phyloP scores from a whole-genome alignment of 2,797 vertebrate genomes.

The Discoglossus pictus region DNA sequence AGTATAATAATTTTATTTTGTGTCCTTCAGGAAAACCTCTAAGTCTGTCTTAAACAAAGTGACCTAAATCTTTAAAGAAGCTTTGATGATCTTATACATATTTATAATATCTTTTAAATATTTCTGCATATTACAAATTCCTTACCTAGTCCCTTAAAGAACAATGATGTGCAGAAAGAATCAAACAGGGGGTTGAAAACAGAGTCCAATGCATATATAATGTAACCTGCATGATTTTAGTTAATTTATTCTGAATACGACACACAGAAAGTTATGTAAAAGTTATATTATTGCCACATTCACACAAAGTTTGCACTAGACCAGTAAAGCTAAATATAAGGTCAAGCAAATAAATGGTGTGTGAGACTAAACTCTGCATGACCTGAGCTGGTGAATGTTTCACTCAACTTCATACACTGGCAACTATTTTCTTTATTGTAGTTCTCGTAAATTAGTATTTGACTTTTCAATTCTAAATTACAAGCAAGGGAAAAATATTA shows the following conservation, averaged over 20 bases:
- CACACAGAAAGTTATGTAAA: too few species aligned
- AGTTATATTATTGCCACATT: too few species aligned
- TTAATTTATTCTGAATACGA: too few species aligned
- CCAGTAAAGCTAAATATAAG: neutral
- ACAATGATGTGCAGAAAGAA: neutral
- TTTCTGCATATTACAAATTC: neutral
- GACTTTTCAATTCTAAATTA: too few species aligned
- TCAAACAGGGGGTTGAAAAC: neutral
- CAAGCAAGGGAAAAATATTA: too few species aligned
- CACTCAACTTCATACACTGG: neutral
- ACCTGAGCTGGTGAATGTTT: neutral
- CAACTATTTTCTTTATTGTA: too few species aligned
- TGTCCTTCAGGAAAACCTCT: conserved; percentile 26
- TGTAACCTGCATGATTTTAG: neutral
- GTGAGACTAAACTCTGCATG: conserved; percentile 4
- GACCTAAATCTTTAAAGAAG: conserved; percentile 45
- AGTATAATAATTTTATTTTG: conserved; percentile 34
- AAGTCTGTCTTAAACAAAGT: conserved; percentile 31
- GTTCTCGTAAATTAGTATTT: too few species aligned
- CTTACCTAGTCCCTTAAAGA: neutral
- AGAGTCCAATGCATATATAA: neutral
- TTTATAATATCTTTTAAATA: conserved; percentile 38
- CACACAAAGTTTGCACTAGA: too few species aligned
- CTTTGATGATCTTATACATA: conserved; percentile 44
- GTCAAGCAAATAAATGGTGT: neutral